Evolutionary conservation across 64 coral and sea anemone species (phyloP).

Genomic region (Stichodactyla mertensii): DNA sequence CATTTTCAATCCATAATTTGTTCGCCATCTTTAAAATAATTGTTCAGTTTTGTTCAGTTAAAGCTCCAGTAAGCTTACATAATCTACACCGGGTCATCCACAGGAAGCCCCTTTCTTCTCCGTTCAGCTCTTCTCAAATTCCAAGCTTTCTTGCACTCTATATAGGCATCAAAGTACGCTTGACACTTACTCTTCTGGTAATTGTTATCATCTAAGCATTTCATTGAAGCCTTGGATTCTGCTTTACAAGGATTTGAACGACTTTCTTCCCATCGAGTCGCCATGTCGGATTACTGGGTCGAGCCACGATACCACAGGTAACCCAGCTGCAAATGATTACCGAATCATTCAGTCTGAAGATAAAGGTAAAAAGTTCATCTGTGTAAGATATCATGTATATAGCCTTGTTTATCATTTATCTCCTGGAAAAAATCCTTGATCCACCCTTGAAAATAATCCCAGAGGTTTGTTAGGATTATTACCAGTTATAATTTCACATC

Average conservation of each 20-base stretch:
- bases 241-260: conserved; percentile 76
- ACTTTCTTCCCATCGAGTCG: conserved; percentile 13
- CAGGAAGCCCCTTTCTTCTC: conserved; percentile 64
- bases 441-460: too few relatives aligned
- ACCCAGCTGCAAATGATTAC: not conserved
- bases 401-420: too few relatives aligned
- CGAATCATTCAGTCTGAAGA: not conserved
- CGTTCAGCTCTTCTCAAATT: conserved; percentile 81
- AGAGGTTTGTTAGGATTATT: too few relatives aligned
- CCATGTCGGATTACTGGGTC: conserved; percentile 17
- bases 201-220: conserved; percentile 89
- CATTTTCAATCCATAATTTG: too few relatives aligned
- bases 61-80: not conserved
- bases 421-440: too few relatives aligned
- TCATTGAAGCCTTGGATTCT: conserved; percentile 82
- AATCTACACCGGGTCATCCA: conserved; percentile 41
- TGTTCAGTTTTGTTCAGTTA: too few relatives aligned
- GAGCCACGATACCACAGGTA: not conserved
- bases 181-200: conserved; percentile 80
- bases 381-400: too few relatives aligned
- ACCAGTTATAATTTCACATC: too few relatives aligned
- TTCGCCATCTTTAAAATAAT: too few relatives aligned
- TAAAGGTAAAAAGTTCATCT: too few relatives aligned
- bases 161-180: conserved; percentile 91
- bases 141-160: conserved; percentile 95